phyloP scores from a whole-genome alignment of 1,140 invertebrate genomes.

The Brachionus sp. region DNA sequence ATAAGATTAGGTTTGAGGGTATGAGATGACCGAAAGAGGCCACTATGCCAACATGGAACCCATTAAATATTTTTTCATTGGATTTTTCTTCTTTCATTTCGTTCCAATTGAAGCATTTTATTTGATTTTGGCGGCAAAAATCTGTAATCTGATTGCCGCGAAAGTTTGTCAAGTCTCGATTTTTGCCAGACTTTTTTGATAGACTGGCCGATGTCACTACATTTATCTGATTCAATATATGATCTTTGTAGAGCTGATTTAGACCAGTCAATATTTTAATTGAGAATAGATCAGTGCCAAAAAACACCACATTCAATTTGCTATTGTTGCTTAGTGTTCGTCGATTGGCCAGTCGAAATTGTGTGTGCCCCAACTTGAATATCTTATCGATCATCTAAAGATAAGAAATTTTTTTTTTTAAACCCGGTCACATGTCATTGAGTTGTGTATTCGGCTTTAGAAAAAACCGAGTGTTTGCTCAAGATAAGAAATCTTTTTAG shows the following conservation, averaged over 20 bases:
- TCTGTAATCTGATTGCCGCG: slow-evolving; percentile 32
- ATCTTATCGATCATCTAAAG: slow-evolving; percentile 29
- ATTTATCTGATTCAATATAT: background rate
- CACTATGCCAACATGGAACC: slow-evolving; percentile 59
- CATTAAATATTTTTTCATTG: background rate
- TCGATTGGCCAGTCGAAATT: background rate
- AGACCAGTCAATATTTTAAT: slow-evolving; percentile 26
- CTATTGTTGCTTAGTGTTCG: background rate
- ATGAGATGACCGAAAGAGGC: slow-evolving; percentile 61
- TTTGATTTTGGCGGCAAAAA: background rate
- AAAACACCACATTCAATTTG: slow-evolving; percentile 25
- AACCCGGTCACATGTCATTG: background rate
- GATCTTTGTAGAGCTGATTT: background rate
- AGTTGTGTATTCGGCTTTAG: background rate
- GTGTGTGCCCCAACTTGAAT: background rate
- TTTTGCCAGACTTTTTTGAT: background rate
- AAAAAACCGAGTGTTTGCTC: background rate
- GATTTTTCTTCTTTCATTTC: background rate
- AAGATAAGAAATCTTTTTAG: background rate
- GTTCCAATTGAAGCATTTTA: background rate
- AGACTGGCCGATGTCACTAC: slow-evolving; percentile 24
- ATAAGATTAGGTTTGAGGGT: slow-evolving; percentile 53
- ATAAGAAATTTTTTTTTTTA: background rate
- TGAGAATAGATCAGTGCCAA: slow-evolving; percentile 37
- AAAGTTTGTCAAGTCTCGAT: background rate